Evolutionary conservation across 1,140 invertebrate genomes (phyloP), one percentile per base, ranked within the genome.

Genomic region (Bombus pascuorum): DNA sequence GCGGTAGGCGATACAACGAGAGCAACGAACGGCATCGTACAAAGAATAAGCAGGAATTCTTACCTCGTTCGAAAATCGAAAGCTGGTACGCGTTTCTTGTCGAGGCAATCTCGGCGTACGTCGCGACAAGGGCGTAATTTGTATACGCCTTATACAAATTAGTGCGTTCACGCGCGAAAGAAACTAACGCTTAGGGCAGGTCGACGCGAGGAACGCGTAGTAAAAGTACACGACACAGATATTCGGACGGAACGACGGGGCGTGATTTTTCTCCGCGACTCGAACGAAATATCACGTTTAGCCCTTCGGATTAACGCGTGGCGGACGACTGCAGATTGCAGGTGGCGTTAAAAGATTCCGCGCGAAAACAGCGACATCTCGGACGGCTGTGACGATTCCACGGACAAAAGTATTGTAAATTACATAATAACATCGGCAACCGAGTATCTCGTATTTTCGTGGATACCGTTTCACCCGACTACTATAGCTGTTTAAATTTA

Each of bases 161-260:
- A 32, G 32, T 32, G 32, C 68, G 89, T 86, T 89, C 89, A 80
- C 88, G 59, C 89, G 73, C 32, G 59, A 89, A 89, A 89, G 62
- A 86, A 86, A 65, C 78, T 79, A 15, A n/a, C 66, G 1, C 0
- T 13, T 39, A 3, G 10, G 3, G 3, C 68, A 1, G 12, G 6
- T 34, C 22, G 53, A 34, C n/a, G 0, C 28, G 28, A 34, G 44
- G 12, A 75, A 57, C 22, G 44, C 18, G 47, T 8, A 0, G 1
- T 22, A 18, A 22, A 22, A 8, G 18, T 53, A 53, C 47, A 3
- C 47, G 47, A 8, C 47, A 53, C 6, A 0, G 28, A 62, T n/a
- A 8, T 13, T 89, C 86, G 79, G 79, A 66, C 74, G 65, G 37
- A 25, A 34, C 18, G 34, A n/a, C 44, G 25, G 28, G n/a, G 0